Evolutionary conservation across 2,888 invertebrate species (phyloP), one percentile per base, ranked within the genome.

Genomic region (Linyphia triangularis): DNA sequence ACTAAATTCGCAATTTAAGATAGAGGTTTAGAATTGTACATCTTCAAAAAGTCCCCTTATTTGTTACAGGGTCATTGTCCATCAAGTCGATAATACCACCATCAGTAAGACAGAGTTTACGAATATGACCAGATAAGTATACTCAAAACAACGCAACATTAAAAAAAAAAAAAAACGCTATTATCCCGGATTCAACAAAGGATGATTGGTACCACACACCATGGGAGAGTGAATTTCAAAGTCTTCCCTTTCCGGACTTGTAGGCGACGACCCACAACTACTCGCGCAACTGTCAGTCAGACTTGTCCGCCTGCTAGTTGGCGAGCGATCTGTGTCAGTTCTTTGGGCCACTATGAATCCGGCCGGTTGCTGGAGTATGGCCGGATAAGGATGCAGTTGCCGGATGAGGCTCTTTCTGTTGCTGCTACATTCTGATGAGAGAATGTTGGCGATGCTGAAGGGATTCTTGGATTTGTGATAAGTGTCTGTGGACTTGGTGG

Each of bases 361-460:
- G 7, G 79, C 89, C 10, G 89, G 86, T 33, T 86, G 89, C 19
- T 81, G 75, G 4, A 75, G 70, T 40, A 75, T n/a, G n/a, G 67
- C 59, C 6, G 81, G 79, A 57, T 24, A 73, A 6, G 73, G 70
- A 7, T 73, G 81, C 2, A 61, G 19, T 13, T 70, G 69, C 7
- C 24, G 37, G 22, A 22, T 30, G n/a, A n/a, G n/a, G 16, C 26
- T 37, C n/a, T 26, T 43, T 1, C 63, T 40, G 4, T n/a, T 22
- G 28, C 10, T 26, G 5, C 40, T 19, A 43, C 33, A 37, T 33
- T 85, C 88, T 2, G 85, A 75, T 4, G 90, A 77, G 19, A 90
- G 79, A 79, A 90, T 90, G 70, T 90, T 89, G 67, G 89, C 90
- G 19, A 90, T 90, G 72, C 90, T 90, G 65, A 90, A 90, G 6